These are phyloP conservation scores for Empidonax alnorum DNA, from an alignment of 2,113 vertebrate species.

Conservation along the genomic window DNA sequence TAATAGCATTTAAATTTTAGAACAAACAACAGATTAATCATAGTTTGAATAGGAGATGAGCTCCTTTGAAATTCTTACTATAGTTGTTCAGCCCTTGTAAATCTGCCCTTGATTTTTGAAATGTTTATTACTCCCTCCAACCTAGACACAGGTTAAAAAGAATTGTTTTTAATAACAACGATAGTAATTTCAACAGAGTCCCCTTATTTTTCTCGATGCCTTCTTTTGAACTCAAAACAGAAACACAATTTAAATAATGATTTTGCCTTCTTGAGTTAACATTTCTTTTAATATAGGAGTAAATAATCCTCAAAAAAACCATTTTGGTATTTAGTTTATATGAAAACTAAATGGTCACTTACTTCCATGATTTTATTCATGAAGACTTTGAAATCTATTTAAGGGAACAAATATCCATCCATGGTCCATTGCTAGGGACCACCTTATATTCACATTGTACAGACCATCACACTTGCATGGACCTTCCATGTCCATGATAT, in stretches of 20 bases:
- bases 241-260: background rate
- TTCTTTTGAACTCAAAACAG: background rate
- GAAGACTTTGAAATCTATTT: background rate
- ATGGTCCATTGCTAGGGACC: background rate
- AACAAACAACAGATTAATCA: background rate
- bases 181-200: background rate
- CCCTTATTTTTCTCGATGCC: background rate
- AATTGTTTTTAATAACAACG: background rate
- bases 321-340: background rate
- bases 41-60: background rate
- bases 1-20: conserved; percentile 10
- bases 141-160: background rate
- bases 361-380: background rate
- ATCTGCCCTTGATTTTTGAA: background rate
- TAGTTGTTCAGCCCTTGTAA: background rate
- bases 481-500: rapidly evolving
- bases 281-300: background rate
- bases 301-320: background rate
- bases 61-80: background rate
- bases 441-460: background rate
- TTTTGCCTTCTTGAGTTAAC: background rate
- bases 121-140: background rate
- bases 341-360: background rate
- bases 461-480: rapidly evolving
- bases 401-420: background rate